Evolutionary conservation across 2,888 invertebrate genomes (phyloP).

Genomic region (Ornithoptera alexandrae): DNA sequence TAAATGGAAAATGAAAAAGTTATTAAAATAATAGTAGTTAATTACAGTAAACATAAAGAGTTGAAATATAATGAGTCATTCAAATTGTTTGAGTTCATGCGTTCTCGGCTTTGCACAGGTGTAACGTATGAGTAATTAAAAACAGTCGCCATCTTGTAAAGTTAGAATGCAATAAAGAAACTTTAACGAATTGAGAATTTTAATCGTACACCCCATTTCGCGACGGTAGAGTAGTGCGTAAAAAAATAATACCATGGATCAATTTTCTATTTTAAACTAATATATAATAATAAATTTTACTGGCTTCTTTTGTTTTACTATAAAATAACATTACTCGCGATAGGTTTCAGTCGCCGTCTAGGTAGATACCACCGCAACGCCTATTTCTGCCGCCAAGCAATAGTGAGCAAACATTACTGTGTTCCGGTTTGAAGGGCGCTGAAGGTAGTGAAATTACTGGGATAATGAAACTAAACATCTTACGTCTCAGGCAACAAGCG

Average conservation of each 20-base stretch:
- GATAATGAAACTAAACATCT: not conserved
- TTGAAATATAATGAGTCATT: slow-evolving; percentile 17
- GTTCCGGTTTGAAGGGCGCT: not conserved
- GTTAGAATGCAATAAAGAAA: slow-evolving; percentile 2
- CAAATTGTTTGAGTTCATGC: slow-evolving; percentile 6
- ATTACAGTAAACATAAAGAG: slow-evolving; percentile 7
- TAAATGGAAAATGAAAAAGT: not conserved
- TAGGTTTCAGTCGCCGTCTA: not conserved
- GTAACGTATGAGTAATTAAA: slow-evolving; percentile 1
- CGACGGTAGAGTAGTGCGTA: slow-evolving; percentile 1
- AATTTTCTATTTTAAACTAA: not conserved
- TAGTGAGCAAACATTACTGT: not conserved
- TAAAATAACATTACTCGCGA: too few relatives aligned
- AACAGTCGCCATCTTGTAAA: slow-evolving; percentile 24
- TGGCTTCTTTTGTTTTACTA: too few relatives aligned
- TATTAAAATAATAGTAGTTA: slow-evolving; percentile 2
- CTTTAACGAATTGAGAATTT: slow-evolving; percentile 25
- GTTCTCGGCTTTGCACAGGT: slow-evolving; percentile 11
- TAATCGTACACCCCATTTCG: slow-evolving; percentile 12
- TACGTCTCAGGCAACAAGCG: not conserved
- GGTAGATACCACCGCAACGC: not conserved
- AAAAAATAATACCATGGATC: not conserved
- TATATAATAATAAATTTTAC: not conserved
- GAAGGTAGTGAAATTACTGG: too few relatives aligned
- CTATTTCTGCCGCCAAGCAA: not conserved